These are phyloP conservation scores for Tenualosa thibaudeaui DNA, from an alignment of 2,797 vertebrate species.

Conservation along the genomic window DNA sequence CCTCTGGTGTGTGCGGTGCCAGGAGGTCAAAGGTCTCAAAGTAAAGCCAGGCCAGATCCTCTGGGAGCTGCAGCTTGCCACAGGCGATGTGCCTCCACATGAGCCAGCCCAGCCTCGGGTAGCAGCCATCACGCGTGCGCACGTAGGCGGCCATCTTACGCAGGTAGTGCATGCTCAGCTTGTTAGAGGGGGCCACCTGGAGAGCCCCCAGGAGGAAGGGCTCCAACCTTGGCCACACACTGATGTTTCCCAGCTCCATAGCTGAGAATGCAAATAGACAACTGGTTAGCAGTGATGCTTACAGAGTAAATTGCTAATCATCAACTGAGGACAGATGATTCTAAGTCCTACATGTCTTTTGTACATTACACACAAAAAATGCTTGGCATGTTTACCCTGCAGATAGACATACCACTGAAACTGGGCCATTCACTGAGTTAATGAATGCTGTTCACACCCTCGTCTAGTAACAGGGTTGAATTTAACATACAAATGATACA, in stretches of 20 bases:
- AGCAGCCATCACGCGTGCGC: slow-evolving; percentile 82
- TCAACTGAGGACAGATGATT: not conserved
- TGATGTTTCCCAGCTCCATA: slow-evolving; percentile 77
- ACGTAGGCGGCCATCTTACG: slow-evolving; percentile 89
- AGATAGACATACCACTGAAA: not conserved
- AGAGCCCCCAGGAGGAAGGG: slow-evolving; percentile 88
- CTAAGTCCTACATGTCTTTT: not conserved
- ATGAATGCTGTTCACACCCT: not conserved
- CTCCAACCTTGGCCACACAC: slow-evolving; percentile 89
- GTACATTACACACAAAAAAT: not conserved
- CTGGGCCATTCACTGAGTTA: not conserved
- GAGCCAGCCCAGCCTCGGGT: slow-evolving; percentile 83
- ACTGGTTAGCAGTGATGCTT: not conserved
- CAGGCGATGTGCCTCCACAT: slow-evolving; percentile 93
- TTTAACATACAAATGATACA: not conserved
- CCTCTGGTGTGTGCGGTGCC: slow-evolving; percentile 63
- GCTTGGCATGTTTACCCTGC: not conserved
- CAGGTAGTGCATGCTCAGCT: slow-evolving; percentile 88
- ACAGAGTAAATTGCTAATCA: not conserved
- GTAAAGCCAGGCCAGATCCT: slow-evolving; percentile 91
- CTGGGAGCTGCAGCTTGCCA: slow-evolving; percentile 88
- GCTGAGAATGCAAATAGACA: slow-evolving; percentile 42
- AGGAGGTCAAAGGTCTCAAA: slow-evolving; percentile 90
- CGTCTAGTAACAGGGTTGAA: not conserved
- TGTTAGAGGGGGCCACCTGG: slow-evolving; percentile 80